Base-by-base conservation (phyloP, 2,888 invertebrate species). In the Drosophila histrio region DNA sequence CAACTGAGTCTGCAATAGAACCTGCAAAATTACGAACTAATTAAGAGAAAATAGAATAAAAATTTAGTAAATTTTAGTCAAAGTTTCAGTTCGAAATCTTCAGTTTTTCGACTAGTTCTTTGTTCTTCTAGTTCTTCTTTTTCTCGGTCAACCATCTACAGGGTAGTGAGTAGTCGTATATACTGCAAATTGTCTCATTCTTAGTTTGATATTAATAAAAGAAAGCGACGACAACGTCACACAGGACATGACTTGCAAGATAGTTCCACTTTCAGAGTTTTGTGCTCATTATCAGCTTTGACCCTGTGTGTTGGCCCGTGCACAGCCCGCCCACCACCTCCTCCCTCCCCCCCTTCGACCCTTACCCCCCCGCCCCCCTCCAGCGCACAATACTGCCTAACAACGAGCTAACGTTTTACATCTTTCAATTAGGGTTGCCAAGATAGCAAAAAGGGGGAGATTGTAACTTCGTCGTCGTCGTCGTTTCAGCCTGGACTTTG, bases 391-490 rank as follows among this genome's bases (percentile, higher is more conserved):
- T n/a, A n/a, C n/a, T n/a, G n/a, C 56, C 32, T 61, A 61, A 52
- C 69, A 73, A 64, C 69, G 69, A 78, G 79, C 79, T 72, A 78
- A 72, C 79, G 72, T 60, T 76, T 79, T 79, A 79, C 76, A 70
- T 76, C 79, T 76, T 70, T 61, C 79, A 82, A 79, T 79, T 70
- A 79, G 76, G 62, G 75, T 76, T 75, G 67, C 63, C 72, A 77
- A 60, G 1, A 36, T 24, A 21, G 28, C n/a, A n/a, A n/a, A 39
- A 58, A 2, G 32, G 13, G 32, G n/a, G 17, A 4, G 28, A 24
- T 22, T 26, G 19, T 21, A 28, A 39, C 39, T 52, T 52, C 11
- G 50, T 17, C 50, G 13, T 50, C 24, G 4, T 34, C n/a, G 15
- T 19, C 41, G 46, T 53, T 26, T 49, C 30, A 46, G 59, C 17